These are phyloP conservation scores for Hedya salicella DNA, from an alignment of 2,888 invertebrate species.

Conservation along the genomic window DNA sequence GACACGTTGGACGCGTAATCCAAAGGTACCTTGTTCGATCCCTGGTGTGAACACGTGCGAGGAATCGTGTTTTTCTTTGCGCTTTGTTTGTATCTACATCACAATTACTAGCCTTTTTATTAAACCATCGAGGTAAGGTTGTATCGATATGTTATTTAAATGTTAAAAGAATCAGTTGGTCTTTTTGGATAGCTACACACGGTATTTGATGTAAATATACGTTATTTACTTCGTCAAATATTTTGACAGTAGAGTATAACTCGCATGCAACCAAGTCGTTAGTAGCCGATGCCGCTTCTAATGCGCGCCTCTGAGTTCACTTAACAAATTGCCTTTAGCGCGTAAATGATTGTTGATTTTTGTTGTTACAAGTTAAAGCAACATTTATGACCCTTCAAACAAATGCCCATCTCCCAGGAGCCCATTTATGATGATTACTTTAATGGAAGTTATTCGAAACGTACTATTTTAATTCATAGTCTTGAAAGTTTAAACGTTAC, in stretches of 20 bases:
- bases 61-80: too few relatives aligned
- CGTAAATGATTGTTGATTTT: slow-evolving; percentile 54
- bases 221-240: slow-evolving; percentile 60
- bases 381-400: slow-evolving; percentile 25
- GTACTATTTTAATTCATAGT: too few relatives aligned
- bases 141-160: too few relatives aligned
- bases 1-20: too few relatives aligned
- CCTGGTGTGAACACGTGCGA: too few relatives aligned
- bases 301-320: slow-evolving; percentile 70
- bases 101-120: too few relatives aligned
- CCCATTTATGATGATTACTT: neutral
- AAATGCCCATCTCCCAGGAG: neutral
- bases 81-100: too few relatives aligned
- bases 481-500: too few relatives aligned
- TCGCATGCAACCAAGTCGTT: slow-evolving; percentile 76
- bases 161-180: too few relatives aligned
- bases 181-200: too few relatives aligned
- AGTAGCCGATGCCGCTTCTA: slow-evolving; percentile 55
- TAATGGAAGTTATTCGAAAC: neutral
- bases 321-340: slow-evolving; percentile 72
- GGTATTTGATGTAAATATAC: neutral
- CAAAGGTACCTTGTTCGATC: too few relatives aligned
- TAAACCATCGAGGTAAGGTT: too few relatives aligned
- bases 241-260: slow-evolving; percentile 51
- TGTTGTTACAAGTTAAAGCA: slow-evolving; percentile 41